Evolutionary conservation across 2,113 vertebrate genomes (phyloP).

Genomic region (Ptilorrhoa leucosticta): DNA sequence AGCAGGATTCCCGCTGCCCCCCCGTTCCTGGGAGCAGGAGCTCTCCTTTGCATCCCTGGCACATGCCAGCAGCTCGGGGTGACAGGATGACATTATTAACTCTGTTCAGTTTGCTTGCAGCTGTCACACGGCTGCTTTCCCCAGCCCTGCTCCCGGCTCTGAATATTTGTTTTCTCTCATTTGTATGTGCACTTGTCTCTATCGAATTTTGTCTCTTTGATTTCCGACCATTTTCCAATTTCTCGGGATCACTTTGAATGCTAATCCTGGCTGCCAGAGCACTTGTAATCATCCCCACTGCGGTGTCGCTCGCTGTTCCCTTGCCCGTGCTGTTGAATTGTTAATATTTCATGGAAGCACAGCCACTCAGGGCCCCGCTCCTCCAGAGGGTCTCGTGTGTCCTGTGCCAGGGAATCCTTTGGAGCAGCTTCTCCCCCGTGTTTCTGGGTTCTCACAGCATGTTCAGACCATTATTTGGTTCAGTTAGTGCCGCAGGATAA

Average conservation of each 20-base stretch:
- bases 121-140: background rate
- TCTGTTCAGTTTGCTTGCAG: background rate
- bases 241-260: conserved; percentile 32
- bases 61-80: rapidly evolving
- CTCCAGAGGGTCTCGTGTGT: rapidly evolving
- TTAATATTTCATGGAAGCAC: background rate
- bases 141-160: background rate
- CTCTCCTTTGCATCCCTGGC: rapidly evolving
- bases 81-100: background rate
- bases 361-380: background rate
- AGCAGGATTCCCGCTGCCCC: rapidly evolving
- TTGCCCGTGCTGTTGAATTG: background rate
- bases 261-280: conserved; percentile 10
- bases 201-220: conserved; percentile 40
- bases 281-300: conserved; percentile 13
- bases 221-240: conserved; percentile 53
- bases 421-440: background rate
- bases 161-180: conserved; percentile 21
- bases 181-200: conserved; percentile 4
- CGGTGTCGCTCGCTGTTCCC: conserved; percentile 5
- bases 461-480: background rate
- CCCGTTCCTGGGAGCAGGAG: rapidly evolving
- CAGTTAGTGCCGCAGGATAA: background rate
- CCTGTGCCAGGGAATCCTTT: background rate
- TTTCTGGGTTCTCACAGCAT: background rate